Conservation (phyloP, 2,797 vertebrate genomes). For the Mallotus villosus region DNA sequence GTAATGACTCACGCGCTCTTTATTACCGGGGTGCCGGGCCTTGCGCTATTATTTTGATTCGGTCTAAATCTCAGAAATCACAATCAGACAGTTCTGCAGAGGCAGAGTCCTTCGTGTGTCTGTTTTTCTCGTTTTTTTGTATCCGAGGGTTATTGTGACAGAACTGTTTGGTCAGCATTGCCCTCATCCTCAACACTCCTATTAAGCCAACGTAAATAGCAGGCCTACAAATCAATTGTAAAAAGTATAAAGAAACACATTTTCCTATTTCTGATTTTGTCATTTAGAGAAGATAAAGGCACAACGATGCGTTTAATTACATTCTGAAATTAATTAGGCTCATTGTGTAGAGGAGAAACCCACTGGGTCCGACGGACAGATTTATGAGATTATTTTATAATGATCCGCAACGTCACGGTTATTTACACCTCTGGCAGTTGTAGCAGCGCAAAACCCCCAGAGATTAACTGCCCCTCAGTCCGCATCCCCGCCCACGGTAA, state of each 20-base stretch:
- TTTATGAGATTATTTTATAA: background rate
- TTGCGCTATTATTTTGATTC: background rate
- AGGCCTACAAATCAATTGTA: background rate
- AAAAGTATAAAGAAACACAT: background rate
- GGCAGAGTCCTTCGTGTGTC: too few species aligned
- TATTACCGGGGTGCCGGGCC: background rate
- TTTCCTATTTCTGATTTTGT: background rate
- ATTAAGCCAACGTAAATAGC: background rate
- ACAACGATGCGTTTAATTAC: background rate
- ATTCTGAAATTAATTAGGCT: background rate
- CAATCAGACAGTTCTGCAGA: too few species aligned
- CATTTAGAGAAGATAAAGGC: background rate
- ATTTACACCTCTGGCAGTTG: slow-evolving; percentile 10
- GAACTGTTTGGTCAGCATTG: background rate
- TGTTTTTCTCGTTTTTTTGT: background rate
- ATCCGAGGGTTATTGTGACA: background rate
- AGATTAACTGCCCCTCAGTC: slow-evolving; percentile 16
- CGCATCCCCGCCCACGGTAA: slow-evolving; percentile 15
- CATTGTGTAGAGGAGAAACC: background rate
- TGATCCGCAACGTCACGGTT: background rate
- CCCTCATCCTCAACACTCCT: background rate
- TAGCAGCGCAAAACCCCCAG: background rate
- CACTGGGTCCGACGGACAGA: background rate
- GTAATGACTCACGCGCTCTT: slow-evolving; percentile 50
- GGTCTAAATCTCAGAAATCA: background rate